Conservation (phyloP, 1,140 invertebrate species). For the Drosophila bipectinata region DNA sequence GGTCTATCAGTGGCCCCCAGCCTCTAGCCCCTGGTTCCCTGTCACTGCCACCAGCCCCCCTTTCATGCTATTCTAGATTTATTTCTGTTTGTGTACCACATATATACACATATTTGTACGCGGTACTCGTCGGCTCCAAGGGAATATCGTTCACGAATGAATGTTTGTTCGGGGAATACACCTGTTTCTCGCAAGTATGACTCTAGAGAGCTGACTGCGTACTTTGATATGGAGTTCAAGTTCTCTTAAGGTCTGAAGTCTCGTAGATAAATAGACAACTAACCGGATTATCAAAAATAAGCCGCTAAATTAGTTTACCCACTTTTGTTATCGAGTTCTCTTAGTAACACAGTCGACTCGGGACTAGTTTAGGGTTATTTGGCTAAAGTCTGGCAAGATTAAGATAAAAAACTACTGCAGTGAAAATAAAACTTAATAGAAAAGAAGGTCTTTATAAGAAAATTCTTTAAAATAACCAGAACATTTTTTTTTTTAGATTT, state of each 20-base stretch:
- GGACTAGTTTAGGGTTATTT: neutral
- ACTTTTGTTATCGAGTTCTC: conserved; percentile 12
- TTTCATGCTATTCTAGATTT: conserved; percentile 50
- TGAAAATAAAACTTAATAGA: neutral
- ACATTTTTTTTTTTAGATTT: neutral
- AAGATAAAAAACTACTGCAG: neutral
- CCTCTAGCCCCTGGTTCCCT: neutral
- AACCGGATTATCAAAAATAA: neutral
- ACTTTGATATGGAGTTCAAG: neutral
- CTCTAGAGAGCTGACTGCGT: conserved; percentile 4
- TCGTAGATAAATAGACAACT: neutral
- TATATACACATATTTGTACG: conserved; percentile 33
- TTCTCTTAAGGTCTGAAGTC: conserved; percentile 9
- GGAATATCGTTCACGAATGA: conserved; percentile 17
- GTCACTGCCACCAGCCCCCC: neutral
- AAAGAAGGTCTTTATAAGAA: neutral
- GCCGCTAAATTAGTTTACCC: neutral
- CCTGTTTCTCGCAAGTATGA: conserved; percentile 20
- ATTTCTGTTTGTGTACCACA: conserved; percentile 64
- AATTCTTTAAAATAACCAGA: neutral
- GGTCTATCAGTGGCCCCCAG: conserved; percentile 30
- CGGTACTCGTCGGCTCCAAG: conserved; percentile 32
- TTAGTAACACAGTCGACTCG: conserved; percentile 12
- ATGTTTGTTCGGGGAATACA: conserved; percentile 21
- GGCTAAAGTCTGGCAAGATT: neutral